phyloP scores from a whole-genome alignment of 2,797 vertebrate genomes.

The Megaceryle alcyon region DNA sequence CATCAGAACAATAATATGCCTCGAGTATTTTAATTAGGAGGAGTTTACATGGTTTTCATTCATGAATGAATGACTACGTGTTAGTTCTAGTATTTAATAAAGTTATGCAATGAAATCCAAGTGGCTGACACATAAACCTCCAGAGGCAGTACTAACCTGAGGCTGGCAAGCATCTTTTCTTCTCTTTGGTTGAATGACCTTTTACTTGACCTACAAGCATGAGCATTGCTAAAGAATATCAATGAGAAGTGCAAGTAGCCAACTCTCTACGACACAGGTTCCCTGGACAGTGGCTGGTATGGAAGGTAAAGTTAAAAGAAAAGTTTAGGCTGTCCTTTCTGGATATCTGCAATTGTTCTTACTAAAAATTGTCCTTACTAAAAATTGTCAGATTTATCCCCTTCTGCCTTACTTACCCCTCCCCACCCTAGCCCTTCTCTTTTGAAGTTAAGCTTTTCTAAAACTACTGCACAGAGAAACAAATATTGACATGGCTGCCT shows the following conservation, averaged over 20 bases:
- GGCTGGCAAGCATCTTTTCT: conserved; percentile 55
- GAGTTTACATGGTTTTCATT: neutral
- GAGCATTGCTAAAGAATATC: conserved; percentile 40
- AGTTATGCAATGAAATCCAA: conserved; percentile 52
- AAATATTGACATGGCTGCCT: conserved; percentile 24
- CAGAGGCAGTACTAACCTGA: conserved; percentile 54
- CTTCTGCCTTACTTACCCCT: neutral
- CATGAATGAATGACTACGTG: neutral
- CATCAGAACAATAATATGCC: neutral
- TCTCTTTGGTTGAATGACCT: conserved; percentile 56
- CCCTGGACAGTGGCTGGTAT: neutral
- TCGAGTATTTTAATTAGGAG: neutral
- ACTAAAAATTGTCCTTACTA: conserved; percentile 1
- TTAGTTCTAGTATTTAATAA: conserved; percentile 18
- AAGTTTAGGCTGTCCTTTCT: conserved; percentile 13
- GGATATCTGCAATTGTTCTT: conserved; percentile 18
- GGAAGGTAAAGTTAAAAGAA: conserved; percentile 4
- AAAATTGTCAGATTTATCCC: neutral
- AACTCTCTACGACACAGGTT: neutral
- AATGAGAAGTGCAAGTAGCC: conserved; percentile 41
- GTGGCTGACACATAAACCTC: conserved; percentile 68
- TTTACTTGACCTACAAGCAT: conserved; percentile 65
- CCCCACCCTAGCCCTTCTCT: neutral
- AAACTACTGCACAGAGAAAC: conserved; percentile 1
- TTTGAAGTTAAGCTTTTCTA: neutral